Conservation (phyloP, 2,888 invertebrate species). For the Drosophila kanekoi region DNA sequence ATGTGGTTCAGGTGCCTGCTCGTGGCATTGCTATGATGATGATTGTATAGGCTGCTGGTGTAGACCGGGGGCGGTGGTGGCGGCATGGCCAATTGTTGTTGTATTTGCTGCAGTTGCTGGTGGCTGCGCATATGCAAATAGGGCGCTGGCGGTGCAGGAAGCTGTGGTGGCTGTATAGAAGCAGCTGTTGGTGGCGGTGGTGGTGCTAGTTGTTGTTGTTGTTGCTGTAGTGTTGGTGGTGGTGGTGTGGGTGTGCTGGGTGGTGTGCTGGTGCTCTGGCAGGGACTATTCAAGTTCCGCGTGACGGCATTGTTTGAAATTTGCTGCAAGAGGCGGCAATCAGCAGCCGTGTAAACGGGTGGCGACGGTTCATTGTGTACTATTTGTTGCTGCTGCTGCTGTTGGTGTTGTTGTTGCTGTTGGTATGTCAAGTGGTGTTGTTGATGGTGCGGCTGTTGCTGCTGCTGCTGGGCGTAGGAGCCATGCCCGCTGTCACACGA, state of each 20-base stretch:
- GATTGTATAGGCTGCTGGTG: slow-evolving; percentile 61
- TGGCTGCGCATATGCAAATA: slow-evolving; percentile 74
- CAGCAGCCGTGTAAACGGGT: slow-evolving; percentile 80
- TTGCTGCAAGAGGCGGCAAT: slow-evolving; percentile 81
- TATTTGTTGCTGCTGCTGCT: slow-evolving; percentile 25
- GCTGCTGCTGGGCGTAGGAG: slow-evolving; percentile 88
- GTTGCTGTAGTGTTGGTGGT: slow-evolving; percentile 44
- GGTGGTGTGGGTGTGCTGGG: slow-evolving; percentile 71
- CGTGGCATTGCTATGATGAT: slow-evolving; percentile 62
- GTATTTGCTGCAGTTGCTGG: slow-evolving; percentile 65
- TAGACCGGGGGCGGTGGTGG: slow-evolving; percentile 70
- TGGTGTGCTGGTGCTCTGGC: slow-evolving; percentile 74
- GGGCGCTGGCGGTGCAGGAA: slow-evolving; percentile 61
- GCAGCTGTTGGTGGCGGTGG: slow-evolving; percentile 22
- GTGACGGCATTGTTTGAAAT: slow-evolving; percentile 82
- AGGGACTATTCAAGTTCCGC: slow-evolving; percentile 75
- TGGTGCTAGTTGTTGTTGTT: slow-evolving; percentile 47
- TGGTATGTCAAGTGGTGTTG: slow-evolving; percentile 42
- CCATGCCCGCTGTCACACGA: slow-evolving; percentile 97
- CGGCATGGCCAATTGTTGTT: slow-evolving; percentile 70
- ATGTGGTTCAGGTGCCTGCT: slow-evolving; percentile 70
- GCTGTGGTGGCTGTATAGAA: slow-evolving; percentile 47
- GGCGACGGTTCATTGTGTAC: slow-evolving; percentile 60
- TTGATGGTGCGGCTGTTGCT: slow-evolving; percentile 31
- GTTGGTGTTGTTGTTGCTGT: slow-evolving; percentile 42